These are phyloP conservation scores for Drosophila ohnishii DNA, from an alignment of 1,140 invertebrate genomes.

Conservation along the genomic window DNA sequence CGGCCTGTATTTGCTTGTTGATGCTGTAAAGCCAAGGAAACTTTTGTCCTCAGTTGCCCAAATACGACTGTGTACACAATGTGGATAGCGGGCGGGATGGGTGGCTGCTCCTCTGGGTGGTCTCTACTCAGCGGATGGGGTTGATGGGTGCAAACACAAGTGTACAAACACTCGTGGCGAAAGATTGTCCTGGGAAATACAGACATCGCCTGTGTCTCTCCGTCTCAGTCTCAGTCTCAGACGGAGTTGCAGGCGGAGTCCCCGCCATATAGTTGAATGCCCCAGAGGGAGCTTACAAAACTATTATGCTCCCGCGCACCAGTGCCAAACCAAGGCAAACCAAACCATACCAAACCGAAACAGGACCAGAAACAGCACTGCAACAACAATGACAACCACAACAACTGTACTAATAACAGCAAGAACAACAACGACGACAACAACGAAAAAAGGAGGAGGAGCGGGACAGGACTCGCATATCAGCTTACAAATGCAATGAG, in stretches of 20 bases:
- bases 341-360: slow-evolving; percentile 24
- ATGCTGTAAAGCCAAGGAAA: slow-evolving; percentile 77
- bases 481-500: slow-evolving; percentile 64
- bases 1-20: slow-evolving; percentile 73
- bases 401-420: slow-evolving; percentile 73
- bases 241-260: slow-evolving; percentile 29
- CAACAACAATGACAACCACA: slow-evolving; percentile 49
- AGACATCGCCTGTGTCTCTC: slow-evolving; percentile 63
- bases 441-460: slow-evolving; percentile 23
- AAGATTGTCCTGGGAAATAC: slow-evolving; percentile 81
- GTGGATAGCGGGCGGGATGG: slow-evolving; percentile 12
- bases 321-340: slow-evolving; percentile 63
- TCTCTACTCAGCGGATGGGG: slow-evolving; percentile 1
- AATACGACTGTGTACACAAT: slow-evolving; percentile 66
- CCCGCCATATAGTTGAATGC: slow-evolving; percentile 70
- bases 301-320: slow-evolving; percentile 73
- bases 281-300: slow-evolving; percentile 80
- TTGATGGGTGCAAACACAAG: slow-evolving; percentile 47
- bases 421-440: slow-evolving; percentile 58
- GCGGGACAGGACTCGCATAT: slow-evolving; percentile 37
- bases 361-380: slow-evolving; percentile 30
- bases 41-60: slow-evolving; percentile 79
- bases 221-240: slow-evolving; percentile 4
- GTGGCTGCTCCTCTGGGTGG: slow-evolving; percentile 7
- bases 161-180: slow-evolving; percentile 74